Evolutionary conservation across 2,797 vertebrate genomes (phyloP).

Genomic region (Holocentrus rufus): DNA sequence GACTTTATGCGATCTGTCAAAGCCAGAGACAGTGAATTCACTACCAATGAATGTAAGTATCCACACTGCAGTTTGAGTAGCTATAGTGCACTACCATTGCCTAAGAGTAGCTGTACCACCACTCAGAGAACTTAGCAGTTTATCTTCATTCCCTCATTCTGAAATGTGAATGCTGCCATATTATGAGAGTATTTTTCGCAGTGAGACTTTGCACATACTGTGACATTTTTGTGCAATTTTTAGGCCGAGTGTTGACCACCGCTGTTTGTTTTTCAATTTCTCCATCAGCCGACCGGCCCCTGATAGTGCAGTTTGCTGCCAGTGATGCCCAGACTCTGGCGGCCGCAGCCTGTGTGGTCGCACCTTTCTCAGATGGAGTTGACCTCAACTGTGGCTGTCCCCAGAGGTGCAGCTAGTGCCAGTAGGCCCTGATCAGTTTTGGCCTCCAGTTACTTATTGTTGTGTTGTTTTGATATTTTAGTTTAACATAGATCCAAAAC

Average conservation of each 20-base stretch:
- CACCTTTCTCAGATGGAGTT: slow-evolving; percentile 93
- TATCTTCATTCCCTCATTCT: not conserved
- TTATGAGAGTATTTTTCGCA: not conserved
- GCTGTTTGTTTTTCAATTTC: not conserved
- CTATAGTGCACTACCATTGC: not conserved
- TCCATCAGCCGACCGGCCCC: slow-evolving; percentile 88
- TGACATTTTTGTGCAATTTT: not conserved
- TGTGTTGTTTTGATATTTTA: not conserved
- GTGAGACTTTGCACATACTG: not conserved
- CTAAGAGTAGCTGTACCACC: not conserved
- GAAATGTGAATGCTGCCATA: not conserved
- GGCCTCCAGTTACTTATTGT: not conserved
- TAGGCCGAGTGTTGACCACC: not conserved
- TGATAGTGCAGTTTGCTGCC: slow-evolving; percentile 97
- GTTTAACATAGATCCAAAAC: not conserved
- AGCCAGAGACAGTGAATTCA: slow-evolving; percentile 98
- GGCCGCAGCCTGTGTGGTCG: slow-evolving; percentile 88
- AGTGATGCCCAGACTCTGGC: slow-evolving; percentile 91
- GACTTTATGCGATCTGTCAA: slow-evolving; percentile 94
- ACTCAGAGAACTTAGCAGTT: too few relatives aligned
- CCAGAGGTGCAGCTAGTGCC: slow-evolving; percentile 86
- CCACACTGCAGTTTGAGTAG: not conserved
- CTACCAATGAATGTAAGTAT: slow-evolving; percentile 88
- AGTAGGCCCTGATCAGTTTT: not conserved
- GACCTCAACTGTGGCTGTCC: slow-evolving; percentile 99